Conservation (phyloP, 2,113 vertebrate genomes). For the Neodontobutis hainanensis region DNA sequence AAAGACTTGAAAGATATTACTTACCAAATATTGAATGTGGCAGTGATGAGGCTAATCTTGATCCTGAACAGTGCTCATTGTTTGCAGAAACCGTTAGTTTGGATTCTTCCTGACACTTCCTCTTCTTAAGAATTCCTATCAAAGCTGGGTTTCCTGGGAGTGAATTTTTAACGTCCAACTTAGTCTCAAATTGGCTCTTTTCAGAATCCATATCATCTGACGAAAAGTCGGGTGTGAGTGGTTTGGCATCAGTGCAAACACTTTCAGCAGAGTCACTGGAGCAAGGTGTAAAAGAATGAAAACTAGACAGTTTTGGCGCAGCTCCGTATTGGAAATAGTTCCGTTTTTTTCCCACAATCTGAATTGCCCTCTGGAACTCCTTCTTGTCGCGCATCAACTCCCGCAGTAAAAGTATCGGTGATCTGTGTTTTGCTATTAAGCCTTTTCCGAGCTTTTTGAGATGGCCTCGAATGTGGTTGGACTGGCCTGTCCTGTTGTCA, state of each 20-base stretch:
- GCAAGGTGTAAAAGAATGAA: conserved; percentile 37
- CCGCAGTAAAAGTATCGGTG: conserved; percentile 90
- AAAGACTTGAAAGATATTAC: conserved; percentile 24
- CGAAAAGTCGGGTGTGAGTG: conserved; percentile 74
- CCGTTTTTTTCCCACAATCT: conserved; percentile 89
- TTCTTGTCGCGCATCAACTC: conserved; percentile 97
- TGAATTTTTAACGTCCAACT: conserved; percentile 82
- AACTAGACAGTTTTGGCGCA: conserved; percentile 58
- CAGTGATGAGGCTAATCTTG: conserved; percentile 84
- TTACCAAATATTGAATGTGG: conserved; percentile 90
- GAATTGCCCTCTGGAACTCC: conserved; percentile 90
- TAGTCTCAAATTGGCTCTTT: conserved; percentile 83
- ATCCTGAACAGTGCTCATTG: conserved; percentile 86
- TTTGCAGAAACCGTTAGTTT: conserved; percentile 86
- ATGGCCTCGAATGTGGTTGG: conserved; percentile 97
- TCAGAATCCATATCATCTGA: conserved; percentile 83
- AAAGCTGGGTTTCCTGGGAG: conserved; percentile 89
- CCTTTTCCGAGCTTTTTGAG: conserved; percentile 93
- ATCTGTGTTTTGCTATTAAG: conserved; percentile 88
- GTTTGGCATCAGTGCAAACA: conserved; percentile 86
- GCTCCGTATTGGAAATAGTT: conserved; percentile 78
- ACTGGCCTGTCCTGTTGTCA: conserved; percentile 95
- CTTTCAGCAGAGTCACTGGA: conserved; percentile 80
- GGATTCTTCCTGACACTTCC: conserved; percentile 90
- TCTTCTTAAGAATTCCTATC: conserved; percentile 96